Percentiles rank a stretch among this genome's conserved stretches.
Conservation (phyloP, 2,113 vertebrate species). For the Semnornis frantzii region DNA sequence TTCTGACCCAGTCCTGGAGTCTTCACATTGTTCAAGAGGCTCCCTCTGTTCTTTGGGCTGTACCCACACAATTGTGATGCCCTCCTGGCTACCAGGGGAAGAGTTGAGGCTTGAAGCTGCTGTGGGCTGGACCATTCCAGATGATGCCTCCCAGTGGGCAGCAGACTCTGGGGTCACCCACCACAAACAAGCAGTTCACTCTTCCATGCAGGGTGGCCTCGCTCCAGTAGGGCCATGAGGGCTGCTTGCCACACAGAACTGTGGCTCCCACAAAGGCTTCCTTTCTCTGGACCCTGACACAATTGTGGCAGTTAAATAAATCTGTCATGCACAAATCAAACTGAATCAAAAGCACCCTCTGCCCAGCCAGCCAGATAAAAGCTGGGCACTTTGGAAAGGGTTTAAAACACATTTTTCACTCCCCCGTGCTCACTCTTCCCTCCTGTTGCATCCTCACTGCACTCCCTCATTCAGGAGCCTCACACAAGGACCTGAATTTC, state of each 20-base stretch:
- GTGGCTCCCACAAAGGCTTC: conserved; percentile 23
- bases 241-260: neutral
- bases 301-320: conserved; percentile 32
- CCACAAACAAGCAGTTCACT: neutral
- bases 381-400: neutral
- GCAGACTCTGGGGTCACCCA: neutral
- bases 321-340: conserved; percentile 22
- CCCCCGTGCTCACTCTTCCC: conserved; percentile 24
- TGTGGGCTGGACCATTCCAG: neutral
- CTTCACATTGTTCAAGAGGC: neutral
- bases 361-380: conserved; percentile 11
- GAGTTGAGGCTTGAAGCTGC: neutral
- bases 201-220: conserved; percentile 3
- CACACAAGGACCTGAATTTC: conserved; percentile 11
- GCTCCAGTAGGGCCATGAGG: neutral
- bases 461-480: neutral
- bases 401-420: conserved; percentile 42
- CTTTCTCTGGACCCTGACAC: neutral
- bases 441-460: conserved; percentile 11
- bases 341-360: neutral
- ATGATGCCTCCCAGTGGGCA: neutral
- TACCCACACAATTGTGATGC: neutral
- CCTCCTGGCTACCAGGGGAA: neutral
- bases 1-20: neutral
- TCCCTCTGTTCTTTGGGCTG: neutral